phyloP scores from a whole-genome alignment of 2,888 invertebrate genomes.

The Meiosimyza decipiens region DNA sequence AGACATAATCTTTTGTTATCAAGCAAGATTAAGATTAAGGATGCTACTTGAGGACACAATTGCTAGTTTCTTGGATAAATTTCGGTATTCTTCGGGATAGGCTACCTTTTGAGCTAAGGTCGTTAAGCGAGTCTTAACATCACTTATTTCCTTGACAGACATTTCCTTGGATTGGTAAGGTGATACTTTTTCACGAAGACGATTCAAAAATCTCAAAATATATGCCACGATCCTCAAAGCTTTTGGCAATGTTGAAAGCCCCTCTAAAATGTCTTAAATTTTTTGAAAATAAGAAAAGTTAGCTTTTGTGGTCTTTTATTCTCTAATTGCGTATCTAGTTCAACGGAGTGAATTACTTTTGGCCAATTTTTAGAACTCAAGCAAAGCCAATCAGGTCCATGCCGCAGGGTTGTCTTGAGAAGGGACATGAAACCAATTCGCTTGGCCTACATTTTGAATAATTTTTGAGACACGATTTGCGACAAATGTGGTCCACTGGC shows the following conservation, averaged over 20 bases:
- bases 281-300: constrained; percentile 28
- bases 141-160: too few relatives aligned
- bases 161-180: background rate
- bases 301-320: background rate
- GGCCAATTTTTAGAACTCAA: too few relatives aligned
- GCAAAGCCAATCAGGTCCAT: too few relatives aligned
- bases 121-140: too few relatives aligned
- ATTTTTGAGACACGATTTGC: constrained; percentile 25
- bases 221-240: constrained; percentile 21
- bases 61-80: too few relatives aligned
- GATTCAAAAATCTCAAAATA: constrained; percentile 18
- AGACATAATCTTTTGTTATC: constrained; percentile 35
- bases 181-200: background rate
- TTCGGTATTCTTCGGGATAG: too few relatives aligned
- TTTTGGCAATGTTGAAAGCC: constrained; percentile 21
- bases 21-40: background rate
- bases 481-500: constrained; percentile 24
- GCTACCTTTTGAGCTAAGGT: too few relatives aligned
- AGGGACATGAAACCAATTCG: too few relatives aligned
- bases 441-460: background rate
- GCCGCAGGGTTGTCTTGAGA: too few relatives aligned
- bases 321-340: background rate
- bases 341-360: too few relatives aligned
- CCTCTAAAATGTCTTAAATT: constrained; percentile 13
- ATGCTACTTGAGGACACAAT: too few relatives aligned